Percentiles rank a stretch among this genome's conserved stretches.
Conservation (phyloP, 2,113 vertebrate genomes). For the Neoarius graeffei region DNA sequence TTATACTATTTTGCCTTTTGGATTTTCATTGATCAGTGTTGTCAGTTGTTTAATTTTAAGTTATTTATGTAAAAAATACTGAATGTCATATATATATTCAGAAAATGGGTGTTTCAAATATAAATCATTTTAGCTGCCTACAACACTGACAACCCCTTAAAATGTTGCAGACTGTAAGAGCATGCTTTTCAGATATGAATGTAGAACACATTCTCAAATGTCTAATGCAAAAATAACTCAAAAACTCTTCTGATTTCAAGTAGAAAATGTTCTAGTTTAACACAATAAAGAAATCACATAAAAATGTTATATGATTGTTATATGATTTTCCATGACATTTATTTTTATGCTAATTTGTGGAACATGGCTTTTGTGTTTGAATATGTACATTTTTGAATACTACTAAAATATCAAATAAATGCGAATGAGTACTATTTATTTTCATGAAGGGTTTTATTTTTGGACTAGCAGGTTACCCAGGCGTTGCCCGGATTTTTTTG, state of each 20-base stretch:
- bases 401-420: slow-evolving; percentile 41
- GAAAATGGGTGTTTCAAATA: slow-evolving; percentile 38
- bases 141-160: slow-evolving; percentile 39
- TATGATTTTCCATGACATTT: not conserved
- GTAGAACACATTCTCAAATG: slow-evolving; percentile 49
- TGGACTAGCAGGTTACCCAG: not conserved
- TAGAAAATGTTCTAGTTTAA: not conserved
- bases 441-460: not conserved
- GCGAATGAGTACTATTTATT: not conserved
- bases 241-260: not conserved
- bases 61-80: not conserved
- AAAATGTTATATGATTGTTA: not conserved
- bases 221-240: not conserved
- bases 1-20: not conserved
- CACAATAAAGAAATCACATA: not conserved
- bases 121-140: slow-evolving; percentile 8
- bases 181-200: slow-evolving; percentile 63
- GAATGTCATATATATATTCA: slow-evolving; percentile 31
- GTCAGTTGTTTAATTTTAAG: not conserved
- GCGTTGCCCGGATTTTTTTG: too few species aligned
- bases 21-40: not conserved
- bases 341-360: slow-evolving; percentile 27
- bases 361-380: slow-evolving; percentile 17
- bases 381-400: slow-evolving; percentile 33
- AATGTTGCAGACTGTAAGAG: slow-evolving; percentile 61